Conservation (phyloP, 2,113 vertebrate species). For the Atlantisia rogersi region DNA sequence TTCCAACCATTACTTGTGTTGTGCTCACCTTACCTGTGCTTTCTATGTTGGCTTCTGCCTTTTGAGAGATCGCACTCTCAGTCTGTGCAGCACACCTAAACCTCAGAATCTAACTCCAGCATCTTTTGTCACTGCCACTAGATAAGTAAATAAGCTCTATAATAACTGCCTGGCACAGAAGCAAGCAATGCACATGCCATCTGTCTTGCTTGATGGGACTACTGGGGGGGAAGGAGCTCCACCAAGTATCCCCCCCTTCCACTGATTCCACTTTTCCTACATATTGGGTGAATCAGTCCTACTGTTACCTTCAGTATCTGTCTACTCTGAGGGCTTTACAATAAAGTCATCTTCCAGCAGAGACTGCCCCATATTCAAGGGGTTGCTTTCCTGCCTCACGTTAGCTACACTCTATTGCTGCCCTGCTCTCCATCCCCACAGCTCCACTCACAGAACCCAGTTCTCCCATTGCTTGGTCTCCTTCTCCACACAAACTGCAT, state of each 20-base stretch:
- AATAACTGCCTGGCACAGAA: background rate
- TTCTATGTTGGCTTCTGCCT: background rate
- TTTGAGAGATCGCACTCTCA: background rate
- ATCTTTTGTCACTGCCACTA: background rate
- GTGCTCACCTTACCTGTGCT: background rate
- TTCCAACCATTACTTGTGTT: background rate
- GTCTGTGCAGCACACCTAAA: background rate
- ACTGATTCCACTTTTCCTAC: background rate
- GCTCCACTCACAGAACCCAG: background rate
- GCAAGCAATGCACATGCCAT: background rate
- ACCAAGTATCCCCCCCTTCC: background rate
- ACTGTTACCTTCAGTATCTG: background rate
- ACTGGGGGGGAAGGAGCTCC: background rate
- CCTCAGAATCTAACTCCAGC: background rate
- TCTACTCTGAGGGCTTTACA: background rate
- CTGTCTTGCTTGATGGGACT: background rate
- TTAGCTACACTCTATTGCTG: background rate
- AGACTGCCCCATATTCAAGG: background rate
- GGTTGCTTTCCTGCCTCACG: background rate
- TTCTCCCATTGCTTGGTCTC: background rate
- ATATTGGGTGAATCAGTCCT: background rate
- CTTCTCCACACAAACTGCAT: accelerated
- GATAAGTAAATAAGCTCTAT: background rate
- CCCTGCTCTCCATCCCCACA: background rate
- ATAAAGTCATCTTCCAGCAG: background rate